Conservation (phyloP, 35 echinoderm and acorn worm genomes). For the Patiria miniata region DNA sequence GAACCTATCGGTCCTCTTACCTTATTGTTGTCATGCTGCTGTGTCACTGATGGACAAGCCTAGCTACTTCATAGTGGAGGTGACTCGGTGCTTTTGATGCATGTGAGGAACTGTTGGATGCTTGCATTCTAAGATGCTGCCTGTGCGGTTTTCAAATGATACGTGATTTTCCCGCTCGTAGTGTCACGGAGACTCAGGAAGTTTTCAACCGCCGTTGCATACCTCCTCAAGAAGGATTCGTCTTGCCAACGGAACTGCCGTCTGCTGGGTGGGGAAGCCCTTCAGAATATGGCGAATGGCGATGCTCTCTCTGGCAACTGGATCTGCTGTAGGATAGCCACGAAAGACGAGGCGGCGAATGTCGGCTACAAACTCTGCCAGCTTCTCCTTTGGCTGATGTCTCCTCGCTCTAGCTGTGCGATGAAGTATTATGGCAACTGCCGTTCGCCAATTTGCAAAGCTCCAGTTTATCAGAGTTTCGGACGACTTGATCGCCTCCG, state of each 20-base stretch:
- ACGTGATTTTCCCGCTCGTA: too few relatives aligned
- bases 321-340: conserved; percentile 57
- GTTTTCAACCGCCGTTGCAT: conserved; percentile 4
- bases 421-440: background rate
- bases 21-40: too few relatives aligned
- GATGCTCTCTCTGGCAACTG: conserved; percentile 19
- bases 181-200: conserved; percentile 5
- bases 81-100: too few relatives aligned
- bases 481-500: background rate
- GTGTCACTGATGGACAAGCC: too few relatives aligned
- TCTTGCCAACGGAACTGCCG: conserved; percentile 46
- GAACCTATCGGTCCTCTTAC: too few relatives aligned
- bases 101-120: too few relatives aligned
- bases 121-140: too few relatives aligned
- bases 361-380: conserved; percentile 50
- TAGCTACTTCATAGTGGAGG: too few relatives aligned
- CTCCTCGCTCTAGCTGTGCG: conserved; percentile 21
- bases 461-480: background rate
- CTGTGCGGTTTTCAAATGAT: too few relatives aligned
- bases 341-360: conserved; percentile 28
- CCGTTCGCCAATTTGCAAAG: too few relatives aligned
- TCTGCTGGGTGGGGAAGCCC: conserved; percentile 48
- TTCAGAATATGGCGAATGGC: conserved; percentile 40
- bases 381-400: conserved; percentile 23
- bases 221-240: conserved; percentile 31